A percentile compares a stretch with the other conserved stretches of the same genome.
Conservation (phyloP, 2,113 vertebrate species). For the Strigops habroptila region DNA sequence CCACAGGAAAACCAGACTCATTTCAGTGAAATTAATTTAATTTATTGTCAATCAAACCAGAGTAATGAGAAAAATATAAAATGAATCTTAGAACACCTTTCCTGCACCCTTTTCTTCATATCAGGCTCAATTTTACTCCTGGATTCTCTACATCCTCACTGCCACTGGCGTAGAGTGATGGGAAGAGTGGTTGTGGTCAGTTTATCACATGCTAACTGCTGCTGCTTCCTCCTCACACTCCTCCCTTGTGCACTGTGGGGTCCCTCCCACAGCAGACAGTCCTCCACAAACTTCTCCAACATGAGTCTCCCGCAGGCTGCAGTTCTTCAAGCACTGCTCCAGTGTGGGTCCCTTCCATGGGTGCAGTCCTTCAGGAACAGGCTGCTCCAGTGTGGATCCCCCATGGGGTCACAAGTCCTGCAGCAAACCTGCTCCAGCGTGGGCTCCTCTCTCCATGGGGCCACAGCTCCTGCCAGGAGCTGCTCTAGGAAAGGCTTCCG, state of each 20-base stretch:
- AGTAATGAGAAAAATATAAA: not conserved
- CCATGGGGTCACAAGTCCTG: not conserved
- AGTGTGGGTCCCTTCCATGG: not conserved
- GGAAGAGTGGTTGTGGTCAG: not conserved
- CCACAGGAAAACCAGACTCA: not conserved
- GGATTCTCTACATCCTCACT: not conserved
- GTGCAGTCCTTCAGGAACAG: not conserved
- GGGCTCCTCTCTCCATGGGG: not conserved
- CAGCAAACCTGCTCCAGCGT: not conserved
- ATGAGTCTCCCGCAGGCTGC: rapidly evolving
- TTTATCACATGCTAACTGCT: not conserved
- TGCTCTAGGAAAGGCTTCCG: no score
- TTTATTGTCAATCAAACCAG: not conserved
- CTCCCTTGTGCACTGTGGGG: not conserved
- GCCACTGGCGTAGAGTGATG: not conserved
- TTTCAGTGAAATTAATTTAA: not conserved
- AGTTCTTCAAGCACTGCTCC: not conserved
- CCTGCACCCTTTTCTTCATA: not conserved
- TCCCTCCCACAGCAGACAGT: not conserved
- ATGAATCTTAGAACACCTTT: not conserved
- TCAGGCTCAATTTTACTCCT: not conserved
- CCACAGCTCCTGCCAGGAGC: no score
- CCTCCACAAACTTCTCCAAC: not conserved
- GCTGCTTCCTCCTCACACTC: not conserved
- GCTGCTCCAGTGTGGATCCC: rapidly evolving